Conservation (phyloP, 2,888 invertebrate genomes). For the Coecobrya sp. region DNA sequence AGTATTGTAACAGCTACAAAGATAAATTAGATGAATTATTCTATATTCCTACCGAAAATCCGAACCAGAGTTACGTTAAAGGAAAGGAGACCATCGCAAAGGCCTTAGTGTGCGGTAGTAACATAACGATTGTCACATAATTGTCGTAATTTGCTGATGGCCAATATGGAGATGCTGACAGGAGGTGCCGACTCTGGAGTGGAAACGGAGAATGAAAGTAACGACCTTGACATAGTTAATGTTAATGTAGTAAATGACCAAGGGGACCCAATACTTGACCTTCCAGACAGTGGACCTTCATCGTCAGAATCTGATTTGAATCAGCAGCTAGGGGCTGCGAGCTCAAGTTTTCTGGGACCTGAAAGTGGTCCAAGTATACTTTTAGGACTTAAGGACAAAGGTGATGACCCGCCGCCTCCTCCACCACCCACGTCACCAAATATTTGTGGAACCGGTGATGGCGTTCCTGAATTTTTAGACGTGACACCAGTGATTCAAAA, state of each 20-base stretch:
- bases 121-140: too few species aligned
- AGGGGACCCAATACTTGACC: slow-evolving; percentile 78
- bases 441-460: slow-evolving; percentile 78
- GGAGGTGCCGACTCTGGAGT: slow-evolving; percentile 90
- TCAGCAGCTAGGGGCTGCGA: slow-evolving; percentile 70
- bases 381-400: slow-evolving; percentile 75
- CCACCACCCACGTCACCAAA: slow-evolving; percentile 85
- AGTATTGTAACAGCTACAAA: too few species aligned
- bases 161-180: slow-evolving; percentile 77
- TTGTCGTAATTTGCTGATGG: background rate
- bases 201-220: slow-evolving; percentile 92
- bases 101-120: too few species aligned
- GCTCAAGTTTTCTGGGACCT: slow-evolving; percentile 77
- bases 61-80: too few species aligned
- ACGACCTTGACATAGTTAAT: slow-evolving; percentile 88
- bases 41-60: too few species aligned
- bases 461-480: slow-evolving; percentile 46
- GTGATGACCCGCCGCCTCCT: slow-evolving; percentile 84
- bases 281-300: slow-evolving; percentile 77
- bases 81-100: too few species aligned
- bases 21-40: too few species aligned
- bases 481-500: slow-evolving; percentile 57
- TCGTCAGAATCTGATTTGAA: slow-evolving; percentile 79
- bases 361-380: slow-evolving; percentile 75
- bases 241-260: slow-evolving; percentile 78